These are phyloP conservation scores for Amyelois transitella DNA, from an alignment of 1,140 invertebrate species.

Conservation along the genomic window DNA sequence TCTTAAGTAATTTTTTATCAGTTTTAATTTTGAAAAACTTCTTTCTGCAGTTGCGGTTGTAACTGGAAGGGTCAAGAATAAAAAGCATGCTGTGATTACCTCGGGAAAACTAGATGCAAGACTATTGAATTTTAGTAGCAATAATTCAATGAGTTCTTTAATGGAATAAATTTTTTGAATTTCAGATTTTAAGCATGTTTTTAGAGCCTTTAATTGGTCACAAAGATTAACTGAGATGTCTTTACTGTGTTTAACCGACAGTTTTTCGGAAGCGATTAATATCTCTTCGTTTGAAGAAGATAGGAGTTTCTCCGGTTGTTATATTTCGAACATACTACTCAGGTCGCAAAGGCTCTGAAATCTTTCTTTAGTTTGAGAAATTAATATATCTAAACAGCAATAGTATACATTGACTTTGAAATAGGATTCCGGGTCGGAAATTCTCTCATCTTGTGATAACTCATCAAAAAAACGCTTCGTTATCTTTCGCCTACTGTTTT, in stretches of 20 bases:
- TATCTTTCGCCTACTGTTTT: too few species aligned
- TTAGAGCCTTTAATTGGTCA: constrained; percentile 22
- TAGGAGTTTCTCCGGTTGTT: constrained; percentile 28
- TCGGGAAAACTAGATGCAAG: constrained; percentile 37
- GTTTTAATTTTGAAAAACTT: constrained; percentile 29
- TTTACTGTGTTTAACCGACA: constrained; percentile 24
- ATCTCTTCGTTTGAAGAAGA: constrained; percentile 26
- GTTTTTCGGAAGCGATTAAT: constrained; percentile 25
- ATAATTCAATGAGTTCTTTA: constrained; percentile 32
- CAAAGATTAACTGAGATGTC: constrained; percentile 21
- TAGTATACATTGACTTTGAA: too few species aligned
- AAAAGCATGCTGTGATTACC: constrained; percentile 37
- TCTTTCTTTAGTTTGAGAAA: too few species aligned
- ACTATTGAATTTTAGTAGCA: constrained; percentile 36
- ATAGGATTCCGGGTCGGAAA: too few species aligned
- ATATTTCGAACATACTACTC: constrained; percentile 26
- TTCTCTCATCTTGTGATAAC: too few species aligned
- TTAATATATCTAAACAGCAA: too few species aligned
- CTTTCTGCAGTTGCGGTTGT: not conserved
- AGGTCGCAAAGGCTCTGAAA: constrained; percentile 23
- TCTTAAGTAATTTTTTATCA: constrained; percentile 34
- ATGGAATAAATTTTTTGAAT: constrained; percentile 23
- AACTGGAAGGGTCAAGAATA: constrained; percentile 42
- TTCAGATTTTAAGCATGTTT: constrained; percentile 20
- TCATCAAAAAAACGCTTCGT: too few species aligned